Base-by-base conservation (phyloP, 2,113 vertebrate genomes). In the Notothenia coriiceps region DNA sequence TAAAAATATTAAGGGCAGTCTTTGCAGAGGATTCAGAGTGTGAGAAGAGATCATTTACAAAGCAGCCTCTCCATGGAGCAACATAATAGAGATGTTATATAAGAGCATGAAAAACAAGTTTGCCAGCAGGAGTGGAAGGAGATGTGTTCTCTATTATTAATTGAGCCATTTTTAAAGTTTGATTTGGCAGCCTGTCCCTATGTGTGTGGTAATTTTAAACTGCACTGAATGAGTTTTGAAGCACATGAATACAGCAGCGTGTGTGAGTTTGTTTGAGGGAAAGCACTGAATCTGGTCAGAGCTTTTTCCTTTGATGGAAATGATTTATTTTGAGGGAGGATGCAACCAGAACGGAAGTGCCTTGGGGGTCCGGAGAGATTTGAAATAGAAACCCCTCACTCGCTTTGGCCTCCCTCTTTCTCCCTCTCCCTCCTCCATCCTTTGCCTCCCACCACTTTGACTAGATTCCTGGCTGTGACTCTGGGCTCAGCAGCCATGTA, bases 401-500 rank as follows among this genome's bases (percentile, higher is more conserved):
- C 46, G 40, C 73, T 88, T 75, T 77, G 13, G 12, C 60, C 10
- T 17, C 20, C 6, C 47, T 55, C 35, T 14, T 25, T 40, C 65
- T 55, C 51, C 46, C 54, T 40, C 65, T 55, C 51, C 63, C 44
- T 56, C 47, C 54, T 86, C 80, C 83, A 57, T 84, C 74, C 74
- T 33, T 79, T 70, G 74, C 79, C 82, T 82, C 84, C 79, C 86
- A 87, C 87, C 83, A 61, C 86, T 87, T 83, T 80, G 83, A 89
- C 84, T 86, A 82, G 69, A 91, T 92, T 64, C 79, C 84, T 87
- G 82, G 77, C 83, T 92, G 84, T 79, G 76, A 91, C 80, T 91
- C 86, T 90, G 86, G 80, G 79, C 79, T 93, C 89, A 91, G 82
- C 79, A 87, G 89, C 90, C 87, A 91, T 92, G 88, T 93, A 79